Evolutionary conservation across 2,888 invertebrate genomes (phyloP), one percentile per base, ranked within the genome.

Genomic region (Epirrhoe tristata): DNA sequence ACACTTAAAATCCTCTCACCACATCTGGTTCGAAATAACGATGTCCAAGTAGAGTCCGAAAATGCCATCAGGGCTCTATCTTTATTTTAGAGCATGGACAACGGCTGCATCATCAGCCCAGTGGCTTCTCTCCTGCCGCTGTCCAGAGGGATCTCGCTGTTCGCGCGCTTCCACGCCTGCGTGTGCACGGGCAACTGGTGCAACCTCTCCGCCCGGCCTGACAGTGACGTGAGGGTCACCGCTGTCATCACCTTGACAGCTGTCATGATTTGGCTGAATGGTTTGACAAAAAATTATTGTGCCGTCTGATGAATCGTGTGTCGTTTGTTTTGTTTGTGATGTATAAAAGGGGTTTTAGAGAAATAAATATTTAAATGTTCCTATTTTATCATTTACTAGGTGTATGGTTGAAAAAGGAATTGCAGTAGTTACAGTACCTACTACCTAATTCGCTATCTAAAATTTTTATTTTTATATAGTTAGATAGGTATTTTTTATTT

Each of bases 81-180:
- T 63, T 53, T 31, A 14, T 79, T 77, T 1, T 82, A 91, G 91
- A 71, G 77, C 48, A 66, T 85, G 0, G 83, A 87, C 0, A 80
- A 87, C 56, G 91, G 89, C 4, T 91, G 91, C 71, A 83, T 90
- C 8, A 77, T 81, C 10, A 88, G 88, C 17, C 90, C 91, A 0
- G 82, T 86, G 81, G 89, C 91, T 0, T 82, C 90, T 0, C 75
- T 91, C 0, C 78, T 89, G 5, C 91, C 91, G 0, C 74, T 91
- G 2, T 89, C 91, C 0, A 79, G 91, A 4, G 87, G 86, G 1
- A 76, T 91, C 0, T 91, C 91, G 0, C 79, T 92, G 12, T 91
- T 81, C 75, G 88, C 90, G 0, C 81, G 91, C 0, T 88, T 90
- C 77, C 88, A 89, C 70, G 89, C 86, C 1, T 92, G 91, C 77